Conservation (phyloP, 2,113 vertebrate species). For the Sapajus apella region DNA sequence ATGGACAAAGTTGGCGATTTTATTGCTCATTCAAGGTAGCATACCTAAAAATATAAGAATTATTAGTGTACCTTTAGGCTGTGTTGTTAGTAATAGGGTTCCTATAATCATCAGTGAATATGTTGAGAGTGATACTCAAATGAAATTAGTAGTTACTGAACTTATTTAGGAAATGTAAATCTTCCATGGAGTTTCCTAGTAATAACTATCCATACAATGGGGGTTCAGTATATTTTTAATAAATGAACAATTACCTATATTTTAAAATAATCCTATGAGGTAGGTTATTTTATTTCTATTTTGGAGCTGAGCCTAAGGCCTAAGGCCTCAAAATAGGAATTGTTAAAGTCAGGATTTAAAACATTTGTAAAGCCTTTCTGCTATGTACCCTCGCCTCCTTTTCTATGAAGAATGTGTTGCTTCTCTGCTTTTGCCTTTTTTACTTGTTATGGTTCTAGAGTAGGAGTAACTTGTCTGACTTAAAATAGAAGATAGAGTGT, state of each 20-base stretch:
- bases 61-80: background rate
- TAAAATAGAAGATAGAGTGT: background rate
- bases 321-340: background rate
- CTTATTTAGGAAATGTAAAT: conserved; percentile 10
- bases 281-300: conserved; percentile 20
- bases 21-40: background rate
- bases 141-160: conserved; percentile 34
- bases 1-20: background rate
- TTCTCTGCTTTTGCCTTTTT: background rate
- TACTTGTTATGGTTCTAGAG: background rate
- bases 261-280: background rate
- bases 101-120: background rate
- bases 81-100: background rate
- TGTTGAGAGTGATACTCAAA: background rate
- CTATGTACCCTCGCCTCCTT: background rate
- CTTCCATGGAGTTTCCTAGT: background rate
- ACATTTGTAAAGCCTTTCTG: background rate
- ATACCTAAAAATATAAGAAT: background rate
- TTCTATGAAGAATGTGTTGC: background rate
- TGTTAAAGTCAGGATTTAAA: conserved; percentile 6
- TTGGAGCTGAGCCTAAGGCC: background rate
- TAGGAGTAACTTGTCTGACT: background rate
- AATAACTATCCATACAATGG: background rate
- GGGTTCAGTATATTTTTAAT: background rate
- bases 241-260: background rate